These are phyloP conservation scores for Odontocolon sp. DNA, from an alignment of 2,888 invertebrate species.

Conservation along the genomic window DNA sequence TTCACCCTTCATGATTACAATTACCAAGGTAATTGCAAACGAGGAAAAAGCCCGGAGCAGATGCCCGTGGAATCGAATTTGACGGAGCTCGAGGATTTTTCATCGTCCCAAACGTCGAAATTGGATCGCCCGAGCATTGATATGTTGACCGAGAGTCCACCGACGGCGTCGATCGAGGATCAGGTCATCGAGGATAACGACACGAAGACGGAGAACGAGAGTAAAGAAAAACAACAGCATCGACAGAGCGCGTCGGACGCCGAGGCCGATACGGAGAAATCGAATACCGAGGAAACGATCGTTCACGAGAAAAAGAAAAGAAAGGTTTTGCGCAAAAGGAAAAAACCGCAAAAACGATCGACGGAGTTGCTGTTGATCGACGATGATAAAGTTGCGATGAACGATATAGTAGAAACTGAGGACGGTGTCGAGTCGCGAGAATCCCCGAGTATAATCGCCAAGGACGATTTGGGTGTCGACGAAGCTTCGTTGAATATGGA, in stretches of 20 bases:
- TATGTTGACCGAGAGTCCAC: slow-evolving; percentile 55
- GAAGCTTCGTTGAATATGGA: slow-evolving; percentile 56
- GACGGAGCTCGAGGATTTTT: slow-evolving; percentile 79
- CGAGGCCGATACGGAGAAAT: slow-evolving; percentile 81
- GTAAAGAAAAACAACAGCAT: slow-evolving; percentile 43
- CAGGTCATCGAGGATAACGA: slow-evolving; percentile 43
- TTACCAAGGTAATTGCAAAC: slow-evolving; percentile 80
- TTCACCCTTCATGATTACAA: too few species aligned
- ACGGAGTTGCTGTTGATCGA: slow-evolving; percentile 59
- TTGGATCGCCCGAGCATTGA: slow-evolving; percentile 68
- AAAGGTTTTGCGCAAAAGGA: slow-evolving; percentile 86
- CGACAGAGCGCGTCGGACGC: slow-evolving; percentile 77
- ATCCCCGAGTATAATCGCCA: slow-evolving; percentile 60
- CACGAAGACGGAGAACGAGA: slow-evolving; percentile 48
- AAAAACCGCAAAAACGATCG: slow-evolving; percentile 82
- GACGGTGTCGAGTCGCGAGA: slow-evolving; percentile 66
- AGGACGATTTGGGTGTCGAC: slow-evolving; percentile 63
- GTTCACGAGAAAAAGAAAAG: slow-evolving; percentile 82
- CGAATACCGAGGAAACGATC: slow-evolving; percentile 83
- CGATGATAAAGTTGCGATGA: slow-evolving; percentile 65
- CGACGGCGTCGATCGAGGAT: slow-evolving; percentile 54
- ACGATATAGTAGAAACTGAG: slow-evolving; percentile 68
- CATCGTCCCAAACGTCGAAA: slow-evolving; percentile 68
- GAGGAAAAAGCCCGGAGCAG: slow-evolving; percentile 83
- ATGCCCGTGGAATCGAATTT: slow-evolving; percentile 79